phyloP scores from a whole-genome alignment of 2,888 invertebrate genomes.

The Gisinianus flammeolus region DNA sequence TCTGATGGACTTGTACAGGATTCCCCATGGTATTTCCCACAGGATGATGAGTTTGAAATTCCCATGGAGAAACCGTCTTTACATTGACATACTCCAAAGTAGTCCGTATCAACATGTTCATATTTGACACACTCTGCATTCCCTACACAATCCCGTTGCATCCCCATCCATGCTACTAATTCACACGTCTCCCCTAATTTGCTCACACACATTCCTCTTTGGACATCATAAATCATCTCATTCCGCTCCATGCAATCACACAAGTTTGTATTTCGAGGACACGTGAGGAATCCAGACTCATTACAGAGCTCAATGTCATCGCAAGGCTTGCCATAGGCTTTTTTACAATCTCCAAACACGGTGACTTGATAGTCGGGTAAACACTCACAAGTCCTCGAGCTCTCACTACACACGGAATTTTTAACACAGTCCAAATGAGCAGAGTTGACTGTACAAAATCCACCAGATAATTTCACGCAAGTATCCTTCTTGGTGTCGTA shows the following conservation, averaged over 20 bases:
- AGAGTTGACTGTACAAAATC: background rate
- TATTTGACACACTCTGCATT: constrained; percentile 48
- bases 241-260: background rate
- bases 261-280: background rate
- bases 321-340: background rate
- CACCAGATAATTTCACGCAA: constrained; percentile 24
- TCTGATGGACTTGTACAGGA: constrained; percentile 39
- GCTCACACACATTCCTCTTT: constrained; percentile 10
- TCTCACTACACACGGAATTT: background rate
- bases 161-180: constrained; percentile 5
- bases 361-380: background rate
- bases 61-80: constrained; percentile 43
- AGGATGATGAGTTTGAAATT: constrained; percentile 44
- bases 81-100: constrained; percentile 43
- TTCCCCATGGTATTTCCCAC: constrained; percentile 45
- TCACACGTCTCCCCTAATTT: constrained; percentile 14
- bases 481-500: background rate
- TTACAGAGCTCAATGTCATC: constrained; percentile 19
- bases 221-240: background rate
- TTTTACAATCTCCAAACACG: constrained; percentile 17
- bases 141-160: constrained; percentile 11
- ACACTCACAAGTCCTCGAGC: constrained; percentile 3
- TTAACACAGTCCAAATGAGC: constrained; percentile 16
- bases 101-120: constrained; percentile 34
- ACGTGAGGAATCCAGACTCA: constrained; percentile 8